Evolutionary conservation across 2,113 vertebrate species (phyloP).

Genomic region (Ciconia boyciana): DNA sequence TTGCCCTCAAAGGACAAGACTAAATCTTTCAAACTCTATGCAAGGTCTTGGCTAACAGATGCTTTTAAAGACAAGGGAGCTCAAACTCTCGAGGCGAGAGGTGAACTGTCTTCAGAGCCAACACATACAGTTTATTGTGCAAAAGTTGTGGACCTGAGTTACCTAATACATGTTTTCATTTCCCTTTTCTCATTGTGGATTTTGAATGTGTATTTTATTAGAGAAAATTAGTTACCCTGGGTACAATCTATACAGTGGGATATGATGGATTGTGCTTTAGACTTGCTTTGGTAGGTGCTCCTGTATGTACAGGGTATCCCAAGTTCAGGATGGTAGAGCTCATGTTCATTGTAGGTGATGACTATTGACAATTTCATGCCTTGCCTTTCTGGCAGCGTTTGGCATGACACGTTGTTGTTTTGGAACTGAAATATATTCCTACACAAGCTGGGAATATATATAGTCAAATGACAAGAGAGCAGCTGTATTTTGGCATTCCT

Average conservation of each 20-base stretch:
- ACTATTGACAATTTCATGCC: not conserved
- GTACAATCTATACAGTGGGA: not conserved
- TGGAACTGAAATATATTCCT: not conserved
- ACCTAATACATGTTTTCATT: not conserved
- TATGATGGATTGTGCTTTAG: not conserved
- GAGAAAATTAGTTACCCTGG: not conserved
- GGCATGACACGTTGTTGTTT: not conserved
- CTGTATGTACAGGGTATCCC: not conserved
- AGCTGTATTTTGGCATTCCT: not conserved
- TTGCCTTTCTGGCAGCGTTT: not conserved
- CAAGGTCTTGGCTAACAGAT: not conserved
- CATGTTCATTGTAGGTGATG: not conserved
- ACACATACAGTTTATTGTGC: not conserved
- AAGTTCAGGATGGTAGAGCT: not conserved
- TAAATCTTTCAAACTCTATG: not conserved
- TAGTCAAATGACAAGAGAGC: not conserved
- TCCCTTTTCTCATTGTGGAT: not conserved
- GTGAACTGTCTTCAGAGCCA: not conserved
- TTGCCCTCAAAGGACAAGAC: not conserved
- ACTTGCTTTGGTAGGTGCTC: not conserved
- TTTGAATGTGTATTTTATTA: not conserved
- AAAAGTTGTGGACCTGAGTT: not conserved
- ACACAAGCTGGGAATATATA: not conserved
- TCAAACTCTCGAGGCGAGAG: not conserved
- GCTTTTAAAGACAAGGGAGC: not conserved